phyloP scores from a whole-genome alignment of 2,888 invertebrate species.

The Bibio marci region DNA sequence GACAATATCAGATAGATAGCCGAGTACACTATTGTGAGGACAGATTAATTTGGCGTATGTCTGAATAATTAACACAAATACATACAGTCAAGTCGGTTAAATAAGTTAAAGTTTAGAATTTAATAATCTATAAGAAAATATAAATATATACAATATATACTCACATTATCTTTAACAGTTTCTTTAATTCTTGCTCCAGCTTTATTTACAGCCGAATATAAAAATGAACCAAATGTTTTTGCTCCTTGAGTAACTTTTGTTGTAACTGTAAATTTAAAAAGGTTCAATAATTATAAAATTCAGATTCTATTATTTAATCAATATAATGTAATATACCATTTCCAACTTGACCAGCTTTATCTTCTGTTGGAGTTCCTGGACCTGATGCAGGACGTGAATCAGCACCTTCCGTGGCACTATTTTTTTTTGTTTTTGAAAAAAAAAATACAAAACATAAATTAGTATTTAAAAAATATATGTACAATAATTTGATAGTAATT shows the following conservation, averaged over 20 bases:
- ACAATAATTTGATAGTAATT: no score
- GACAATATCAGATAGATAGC: no score
- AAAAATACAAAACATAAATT: slow-evolving; percentile 2
- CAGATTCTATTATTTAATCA: slow-evolving; percentile 15
- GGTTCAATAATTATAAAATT: not conserved
- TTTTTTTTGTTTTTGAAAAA: slow-evolving; percentile 10
- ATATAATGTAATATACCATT: slow-evolving; percentile 38
- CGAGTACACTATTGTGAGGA: no score
- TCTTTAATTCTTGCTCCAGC: slow-evolving; percentile 93
- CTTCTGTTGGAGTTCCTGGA: slow-evolving; percentile 60
- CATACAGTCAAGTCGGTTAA: no score
- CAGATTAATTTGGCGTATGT: no score
- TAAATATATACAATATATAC: slow-evolving; percentile 24
- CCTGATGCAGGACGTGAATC: slow-evolving; percentile 71
- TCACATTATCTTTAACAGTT: slow-evolving; percentile 89
- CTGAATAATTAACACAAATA: no score
- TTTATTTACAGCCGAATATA: slow-evolving; percentile 91
- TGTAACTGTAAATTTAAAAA: slow-evolving; percentile 41
- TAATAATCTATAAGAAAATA: not conserved
- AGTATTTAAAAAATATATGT: no score
- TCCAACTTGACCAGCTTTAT: slow-evolving; percentile 63
- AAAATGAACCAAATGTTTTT: slow-evolving; percentile 79
- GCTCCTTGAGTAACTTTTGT: slow-evolving; percentile 80
- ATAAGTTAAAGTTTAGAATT: no score
- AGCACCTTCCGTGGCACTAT: slow-evolving; percentile 78